A percentile compares a stretch with the other conserved stretches of the same genome.
These are phyloP conservation scores for Amaurobius ferox DNA, from an alignment of 2,888 invertebrate genomes.

Conservation along the genomic window DNA sequence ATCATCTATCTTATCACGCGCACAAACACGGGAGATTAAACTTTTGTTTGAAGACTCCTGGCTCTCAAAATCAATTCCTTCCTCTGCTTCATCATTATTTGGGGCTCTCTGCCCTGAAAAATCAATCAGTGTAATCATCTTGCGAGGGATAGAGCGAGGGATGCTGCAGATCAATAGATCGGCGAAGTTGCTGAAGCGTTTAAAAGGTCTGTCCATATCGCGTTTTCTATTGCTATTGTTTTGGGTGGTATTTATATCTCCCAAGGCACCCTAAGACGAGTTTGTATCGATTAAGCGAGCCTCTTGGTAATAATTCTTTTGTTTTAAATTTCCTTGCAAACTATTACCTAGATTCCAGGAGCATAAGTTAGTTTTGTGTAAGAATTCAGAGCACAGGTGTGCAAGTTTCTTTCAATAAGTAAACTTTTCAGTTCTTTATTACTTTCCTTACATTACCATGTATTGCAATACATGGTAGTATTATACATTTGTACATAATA, in stretches of 20 bases:
- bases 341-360: too few relatives aligned
- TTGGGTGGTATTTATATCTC: background rate
- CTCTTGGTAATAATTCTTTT: background rate
- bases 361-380: too few relatives aligned
- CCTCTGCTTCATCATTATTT: background rate
- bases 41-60: slow-evolving; percentile 1
- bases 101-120: background rate
- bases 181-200: background rate
- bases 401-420: too few relatives aligned
- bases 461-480: too few relatives aligned
- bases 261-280: background rate
- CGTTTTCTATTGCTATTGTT: slow-evolving; percentile 2
- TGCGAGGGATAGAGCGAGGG: background rate
- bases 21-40: slow-evolving; percentile 3
- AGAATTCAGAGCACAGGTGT: too few relatives aligned
- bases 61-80: background rate
- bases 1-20: too few relatives aligned
- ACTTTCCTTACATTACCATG: too few relatives aligned
- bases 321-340: background rate
- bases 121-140: slow-evolving; percentile 7
- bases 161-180: background rate
- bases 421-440: too few relatives aligned
- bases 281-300: background rate
- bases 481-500: too few relatives aligned
- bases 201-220: background rate